Evolutionary conservation across 2,113 vertebrate genomes (phyloP).

Genomic region (Microcebus murinus): DNA sequence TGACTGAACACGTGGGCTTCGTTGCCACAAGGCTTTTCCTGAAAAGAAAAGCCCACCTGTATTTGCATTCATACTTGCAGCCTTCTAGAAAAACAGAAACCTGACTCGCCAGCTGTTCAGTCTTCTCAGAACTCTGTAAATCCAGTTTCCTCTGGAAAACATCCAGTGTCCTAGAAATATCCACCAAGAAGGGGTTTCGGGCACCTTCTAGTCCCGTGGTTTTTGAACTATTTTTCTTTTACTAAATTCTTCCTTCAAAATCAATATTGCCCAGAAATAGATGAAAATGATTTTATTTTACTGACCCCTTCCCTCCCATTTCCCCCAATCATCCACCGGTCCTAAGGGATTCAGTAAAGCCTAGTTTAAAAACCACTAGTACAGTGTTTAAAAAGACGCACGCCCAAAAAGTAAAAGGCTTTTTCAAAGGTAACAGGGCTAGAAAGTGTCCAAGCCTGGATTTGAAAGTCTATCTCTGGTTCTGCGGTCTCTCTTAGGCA

Average conservation of each 20-base stretch:
- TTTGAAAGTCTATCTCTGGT: not conserved
- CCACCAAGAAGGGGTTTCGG: not conserved
- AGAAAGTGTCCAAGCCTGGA: not conserved
- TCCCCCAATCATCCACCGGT: not conserved
- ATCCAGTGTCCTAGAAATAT: not conserved
- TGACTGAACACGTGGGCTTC: not conserved
- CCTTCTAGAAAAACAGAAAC: conserved; percentile 53
- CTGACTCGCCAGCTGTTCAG: not conserved
- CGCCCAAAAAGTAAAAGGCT: not conserved
- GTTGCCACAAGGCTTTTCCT: not conserved
- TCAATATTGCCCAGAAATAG: not conserved
- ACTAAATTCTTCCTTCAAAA: not conserved
- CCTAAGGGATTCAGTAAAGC: not conserved
- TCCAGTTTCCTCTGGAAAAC: not conserved
- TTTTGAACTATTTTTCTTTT: conserved; percentile 9
- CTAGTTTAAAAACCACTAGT: not conserved
- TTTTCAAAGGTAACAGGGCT: not conserved
- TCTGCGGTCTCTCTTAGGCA: not conserved
- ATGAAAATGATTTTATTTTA: not conserved
- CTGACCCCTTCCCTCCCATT: not conserved
- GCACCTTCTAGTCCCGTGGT: not conserved
- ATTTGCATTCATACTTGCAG: not conserved
- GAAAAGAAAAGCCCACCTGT: conserved; percentile 54
- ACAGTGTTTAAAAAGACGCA: not conserved
- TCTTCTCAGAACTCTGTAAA: not conserved